Conservation (phyloP, 1,140 invertebrate genomes). For the Ooceraea biroi region DNA sequence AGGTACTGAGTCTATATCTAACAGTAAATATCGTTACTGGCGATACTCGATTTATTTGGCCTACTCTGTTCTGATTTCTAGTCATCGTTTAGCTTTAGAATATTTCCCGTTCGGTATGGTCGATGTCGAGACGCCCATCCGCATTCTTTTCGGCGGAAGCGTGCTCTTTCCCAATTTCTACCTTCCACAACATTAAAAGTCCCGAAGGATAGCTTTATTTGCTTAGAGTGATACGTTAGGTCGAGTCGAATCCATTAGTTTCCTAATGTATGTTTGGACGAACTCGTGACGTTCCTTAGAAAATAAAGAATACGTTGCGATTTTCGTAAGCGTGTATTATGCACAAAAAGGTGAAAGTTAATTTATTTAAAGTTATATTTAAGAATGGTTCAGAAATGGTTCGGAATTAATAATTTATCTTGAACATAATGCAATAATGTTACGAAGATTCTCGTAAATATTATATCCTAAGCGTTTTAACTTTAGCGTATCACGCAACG, state of each 20-base stretch:
- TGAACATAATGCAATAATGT: background rate
- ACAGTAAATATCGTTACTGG: conserved; percentile 81
- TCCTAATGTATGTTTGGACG: conserved; percentile 24
- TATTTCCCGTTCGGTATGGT: background rate
- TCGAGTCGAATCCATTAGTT: conserved; percentile 48
- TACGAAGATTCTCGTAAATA: conserved; percentile 25
- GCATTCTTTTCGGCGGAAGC: conserved; percentile 18
- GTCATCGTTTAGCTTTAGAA: background rate
- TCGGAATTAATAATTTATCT: conserved; percentile 6
- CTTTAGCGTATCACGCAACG: conserved; percentile 24
- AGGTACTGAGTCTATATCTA: conserved; percentile 80
- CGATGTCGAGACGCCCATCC: background rate
- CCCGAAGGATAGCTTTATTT: conserved; percentile 33
- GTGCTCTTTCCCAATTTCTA: conserved; percentile 10
- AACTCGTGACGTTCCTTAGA: background rate
- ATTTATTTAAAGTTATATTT: background rate
- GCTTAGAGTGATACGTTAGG: conserved; percentile 57
- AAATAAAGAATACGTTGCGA: background rate
- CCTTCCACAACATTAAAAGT: background rate
- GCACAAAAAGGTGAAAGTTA: background rate
- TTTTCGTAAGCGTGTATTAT: background rate
- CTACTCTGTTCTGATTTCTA: background rate
- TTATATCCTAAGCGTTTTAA: conserved; percentile 27
- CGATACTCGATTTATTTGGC: conserved; percentile 74
- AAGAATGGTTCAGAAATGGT: background rate